Evolutionary conservation across 2,113 vertebrate genomes (phyloP).

Genomic region (Dasyprocta punctata): DNA sequence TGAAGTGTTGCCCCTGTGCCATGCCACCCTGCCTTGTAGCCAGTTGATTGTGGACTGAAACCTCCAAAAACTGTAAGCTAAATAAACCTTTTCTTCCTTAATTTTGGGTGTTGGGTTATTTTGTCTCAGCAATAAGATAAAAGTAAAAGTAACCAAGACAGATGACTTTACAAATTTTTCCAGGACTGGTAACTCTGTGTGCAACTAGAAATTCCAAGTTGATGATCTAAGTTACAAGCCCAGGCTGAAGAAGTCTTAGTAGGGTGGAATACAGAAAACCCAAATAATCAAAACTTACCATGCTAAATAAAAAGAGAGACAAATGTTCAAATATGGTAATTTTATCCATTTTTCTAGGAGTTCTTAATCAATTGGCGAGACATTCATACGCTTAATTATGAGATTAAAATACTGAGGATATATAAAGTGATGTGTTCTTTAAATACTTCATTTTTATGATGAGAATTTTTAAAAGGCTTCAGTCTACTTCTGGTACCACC

Average conservation of each 20-base stretch:
- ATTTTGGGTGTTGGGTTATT: no score
- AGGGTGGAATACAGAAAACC: not conserved
- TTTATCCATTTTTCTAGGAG: not conserved
- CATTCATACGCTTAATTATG: not conserved
- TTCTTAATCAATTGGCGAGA: not conserved
- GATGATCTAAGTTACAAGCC: not conserved
- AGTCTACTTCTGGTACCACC: not conserved
- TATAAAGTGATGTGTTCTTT: accelerated
- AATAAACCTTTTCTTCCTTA: no score
- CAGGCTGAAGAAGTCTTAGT: accelerated
- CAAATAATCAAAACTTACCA: not conserved
- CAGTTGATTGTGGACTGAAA: no score
- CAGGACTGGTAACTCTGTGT: not conserved
- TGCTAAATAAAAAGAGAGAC: not conserved
- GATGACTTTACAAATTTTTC: not conserved
- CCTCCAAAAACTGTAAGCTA: no score
- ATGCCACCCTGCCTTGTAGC: no score
- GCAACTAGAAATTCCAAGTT: not conserved
- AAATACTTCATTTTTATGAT: not conserved
- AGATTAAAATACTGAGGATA: not conserved
- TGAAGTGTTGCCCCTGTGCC: no score
- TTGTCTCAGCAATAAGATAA: no score
- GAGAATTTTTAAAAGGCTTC: not conserved
- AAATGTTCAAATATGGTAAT: not conserved
- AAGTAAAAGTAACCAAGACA: no score